Evolutionary conservation across 1,140 invertebrate species (phyloP), one percentile per base, ranked within the genome.

Genomic region (Hydropsyche tenuis): DNA sequence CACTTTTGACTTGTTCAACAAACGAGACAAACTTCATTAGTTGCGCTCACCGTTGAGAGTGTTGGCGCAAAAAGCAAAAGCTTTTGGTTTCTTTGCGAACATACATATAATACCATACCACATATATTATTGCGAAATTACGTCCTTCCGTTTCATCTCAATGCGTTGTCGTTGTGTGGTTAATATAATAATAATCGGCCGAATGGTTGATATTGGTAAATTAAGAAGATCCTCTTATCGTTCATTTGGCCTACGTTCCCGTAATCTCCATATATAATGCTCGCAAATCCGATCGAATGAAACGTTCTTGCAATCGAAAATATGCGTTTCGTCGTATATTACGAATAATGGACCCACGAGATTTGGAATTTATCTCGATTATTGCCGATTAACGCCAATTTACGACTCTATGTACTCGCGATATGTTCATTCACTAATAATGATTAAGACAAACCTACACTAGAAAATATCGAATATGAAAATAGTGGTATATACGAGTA

Each of bases 1-100:
- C 56, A 60, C 56, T 60, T 60, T 60, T 60, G 56, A 60, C 56
- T 60, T 60, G 56, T 60, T 60, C 56, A 60, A 60, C 56, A 60
- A 60, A 60, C 56, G 56, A 60, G 56, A 60, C 56, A 60, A 60
- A 60, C 56, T 60, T 60, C 56, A 60, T 60, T 60, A 60, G 56
- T 60, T 25, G 18, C 1, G 56, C 23, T 60, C 56, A 23, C 11
- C n/a, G 51, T 18, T 53, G 20, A 20, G 30, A 37, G 30, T 56
- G 56, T 11, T 23, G 18, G 22, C 11, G 23, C 22, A 60, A 60
- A 60, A 60, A 25, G 56, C 56, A 60, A 60, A 60, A 53, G n/a
- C 23, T 14, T 60, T 37, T 37, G 30, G 9, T 37, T 37, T 37
- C 30, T 9, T 3, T 4, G 30, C 30, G 30, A 37, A 37, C n/a